These are phyloP conservation scores for Amphiduros pacificus DNA, from an alignment of 2,888 invertebrate genomes.

Conservation along the genomic window DNA sequence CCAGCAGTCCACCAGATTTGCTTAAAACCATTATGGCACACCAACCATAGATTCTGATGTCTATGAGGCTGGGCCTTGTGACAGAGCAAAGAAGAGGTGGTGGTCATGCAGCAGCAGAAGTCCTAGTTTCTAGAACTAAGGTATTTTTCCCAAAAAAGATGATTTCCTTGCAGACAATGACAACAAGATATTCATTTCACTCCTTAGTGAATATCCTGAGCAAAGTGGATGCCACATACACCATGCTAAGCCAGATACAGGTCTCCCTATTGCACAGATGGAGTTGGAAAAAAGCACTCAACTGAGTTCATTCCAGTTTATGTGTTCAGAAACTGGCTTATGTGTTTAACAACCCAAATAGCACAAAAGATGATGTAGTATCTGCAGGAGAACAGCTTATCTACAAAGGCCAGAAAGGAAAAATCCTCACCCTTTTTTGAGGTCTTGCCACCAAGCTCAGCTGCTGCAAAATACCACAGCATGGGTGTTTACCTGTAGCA, in stretches of 20 bases:
- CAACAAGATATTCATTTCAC: slow-evolving; percentile 33
- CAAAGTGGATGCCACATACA: slow-evolving; percentile 10
- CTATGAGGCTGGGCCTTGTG: slow-evolving; percentile 24
- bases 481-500: slow-evolving; percentile 31
- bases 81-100: slow-evolving; percentile 31
- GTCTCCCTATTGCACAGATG: slow-evolving; percentile 31
- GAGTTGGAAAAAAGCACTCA: slow-evolving; percentile 11
- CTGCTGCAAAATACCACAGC: slow-evolving; percentile 31
- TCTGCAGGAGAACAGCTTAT: background rate
- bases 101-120: slow-evolving; percentile 21
- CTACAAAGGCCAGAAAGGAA: background rate
- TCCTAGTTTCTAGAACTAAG: slow-evolving; percentile 28
- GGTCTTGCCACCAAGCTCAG: slow-evolving; percentile 33
- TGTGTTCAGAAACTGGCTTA: background rate
- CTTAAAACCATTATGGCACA: slow-evolving; percentile 20
- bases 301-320: too few species aligned
- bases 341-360: background rate
- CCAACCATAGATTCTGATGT: slow-evolving; percentile 27
- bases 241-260: slow-evolving; percentile 36
- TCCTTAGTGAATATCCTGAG: slow-evolving; percentile 20
- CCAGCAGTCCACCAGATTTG: slow-evolving; percentile 23
- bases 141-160: slow-evolving; percentile 31
- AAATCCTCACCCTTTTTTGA: slow-evolving; percentile 1
- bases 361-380: background rate
- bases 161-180: slow-evolving; percentile 31